phyloP scores from a whole-genome alignment of 1,140 invertebrate species.

The Acromyrmex heyeri region DNA sequence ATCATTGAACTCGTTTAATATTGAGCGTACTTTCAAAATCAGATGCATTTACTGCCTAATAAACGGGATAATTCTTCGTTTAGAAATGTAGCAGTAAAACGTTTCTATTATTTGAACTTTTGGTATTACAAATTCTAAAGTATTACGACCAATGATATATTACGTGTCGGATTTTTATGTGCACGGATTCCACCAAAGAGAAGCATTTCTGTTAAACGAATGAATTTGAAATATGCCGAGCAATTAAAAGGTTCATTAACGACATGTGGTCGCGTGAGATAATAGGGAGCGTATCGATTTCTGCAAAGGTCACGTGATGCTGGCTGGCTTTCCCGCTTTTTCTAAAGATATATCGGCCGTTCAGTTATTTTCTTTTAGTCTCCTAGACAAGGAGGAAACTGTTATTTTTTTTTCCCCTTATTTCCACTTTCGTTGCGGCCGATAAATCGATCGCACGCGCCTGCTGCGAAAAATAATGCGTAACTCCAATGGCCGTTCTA shows the following conservation, averaged over 20 bases:
- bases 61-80: background rate
- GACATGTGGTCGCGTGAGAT: conserved; percentile 39
- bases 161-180: background rate
- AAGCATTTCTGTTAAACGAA: background rate
- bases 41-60: background rate
- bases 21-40: background rate
- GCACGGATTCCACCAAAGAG: background rate
- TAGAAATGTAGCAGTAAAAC: background rate
- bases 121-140: background rate
- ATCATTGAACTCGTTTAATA: background rate
- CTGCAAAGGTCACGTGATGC: conserved; percentile 62
- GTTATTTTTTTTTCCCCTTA: conserved; percentile 49
- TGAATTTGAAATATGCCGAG: conserved; percentile 5
- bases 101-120: background rate
- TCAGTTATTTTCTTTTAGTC: conserved; percentile 60
- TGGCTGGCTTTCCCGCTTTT: conserved; percentile 48
- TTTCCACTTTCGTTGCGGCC: conserved; percentile 47
- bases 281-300: conserved; percentile 63
- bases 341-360: conserved; percentile 59
- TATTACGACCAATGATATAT: background rate
- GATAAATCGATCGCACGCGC: conserved; percentile 66
- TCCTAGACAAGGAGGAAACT: conserved; percentile 49
- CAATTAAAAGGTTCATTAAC: conserved; percentile 37
- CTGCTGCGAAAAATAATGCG: conserved; percentile 58
- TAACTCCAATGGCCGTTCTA: conserved; percentile 34